These are phyloP conservation scores for Unio pictorum DNA, from an alignment of 2,888 invertebrate species.

Conservation along the genomic window DNA sequence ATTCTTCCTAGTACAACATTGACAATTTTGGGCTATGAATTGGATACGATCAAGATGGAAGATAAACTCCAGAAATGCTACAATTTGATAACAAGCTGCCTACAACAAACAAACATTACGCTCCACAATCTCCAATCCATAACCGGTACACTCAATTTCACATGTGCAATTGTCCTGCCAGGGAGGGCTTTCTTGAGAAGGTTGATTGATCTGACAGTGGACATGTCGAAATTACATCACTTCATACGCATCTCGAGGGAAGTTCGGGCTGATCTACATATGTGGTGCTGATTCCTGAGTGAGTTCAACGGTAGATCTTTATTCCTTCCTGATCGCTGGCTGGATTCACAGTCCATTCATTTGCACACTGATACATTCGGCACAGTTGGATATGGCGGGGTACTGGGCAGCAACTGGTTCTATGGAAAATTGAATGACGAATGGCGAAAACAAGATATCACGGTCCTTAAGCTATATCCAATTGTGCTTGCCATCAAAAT, in stretches of 20 bases:
- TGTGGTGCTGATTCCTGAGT: conserved; percentile 15
- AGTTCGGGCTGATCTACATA: conserved; percentile 6
- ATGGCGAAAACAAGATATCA: background rate
- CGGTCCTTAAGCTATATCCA: conserved; percentile 17
- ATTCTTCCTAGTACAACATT: conserved; percentile 3
- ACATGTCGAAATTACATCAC: conserved; percentile 10
- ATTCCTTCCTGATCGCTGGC: background rate
- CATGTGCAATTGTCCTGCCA: conserved; percentile 13
- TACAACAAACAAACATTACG: conserved; percentile 1
- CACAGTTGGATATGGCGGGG: conserved; percentile 19
- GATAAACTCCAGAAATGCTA: conserved; percentile 16
- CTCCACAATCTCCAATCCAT: conserved; percentile 17
- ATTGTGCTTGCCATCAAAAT: conserved; percentile 26
- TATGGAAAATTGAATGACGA: conserved; percentile 15
- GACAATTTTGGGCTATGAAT: conserved; percentile 21
- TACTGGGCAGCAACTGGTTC: conserved; percentile 10
- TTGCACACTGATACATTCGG: conserved; percentile 7
- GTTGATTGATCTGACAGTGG: conserved; percentile 13
- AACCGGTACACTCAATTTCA: conserved; percentile 17
- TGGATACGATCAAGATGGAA: conserved; percentile 17
- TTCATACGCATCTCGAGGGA: conserved; percentile 7
- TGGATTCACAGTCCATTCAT: no score
- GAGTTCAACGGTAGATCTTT: conserved; percentile 20
- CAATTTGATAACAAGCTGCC: conserved; percentile 2
- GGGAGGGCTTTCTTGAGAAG: conserved; percentile 16